Evolutionary conservation across 2,797 vertebrate species (phyloP), one percentile per base, ranked within the genome.

Genomic region (Microctenopoma steveboyesi): DNA sequence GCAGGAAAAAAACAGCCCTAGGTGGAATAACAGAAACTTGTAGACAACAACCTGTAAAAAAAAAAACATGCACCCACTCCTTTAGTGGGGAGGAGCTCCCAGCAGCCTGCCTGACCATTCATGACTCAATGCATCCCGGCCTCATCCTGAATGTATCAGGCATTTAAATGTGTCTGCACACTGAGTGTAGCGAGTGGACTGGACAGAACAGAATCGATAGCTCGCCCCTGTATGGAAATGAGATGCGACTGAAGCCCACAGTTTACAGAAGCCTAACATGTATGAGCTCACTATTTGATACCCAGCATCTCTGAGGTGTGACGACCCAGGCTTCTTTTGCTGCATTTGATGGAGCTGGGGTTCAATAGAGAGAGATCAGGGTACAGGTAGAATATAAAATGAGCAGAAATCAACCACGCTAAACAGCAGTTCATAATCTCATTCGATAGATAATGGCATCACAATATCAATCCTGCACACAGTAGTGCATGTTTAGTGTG

Each of bases 121-220:
- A 78, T 81, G 78, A 85, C 85, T 88, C 77, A 55, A 69, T 80
- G 69, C 60, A 78, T 75, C 62, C 66, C 72, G 67, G 72, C 76
- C 83, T 90, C 83, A 88, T 91, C 81, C 71, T 56, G 66, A 74
- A 91, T 81, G 82, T 83, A 72, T 79, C 75, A 85, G 49, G 74
- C 76, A 79, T 89, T 84, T 74, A 78, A 78, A 89, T 78, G 74
- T 72, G 76, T 67, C 83, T 74, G 74, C 75, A 69, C 75, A 78
- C 72, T 70, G 76, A 70, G 68, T 70, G 78, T 42, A 39, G 52
- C 58, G 54, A 82, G 78, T 69, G 81, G 70, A 82, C 78, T 74
- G 45, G 52, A 72, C 75, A 72, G 69, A 78, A 55, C 43, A 57
- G 81, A 86, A 91, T 92, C 89, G 70, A 91, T 90, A 84, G 18